Percentiles rank a stretch among this genome's conserved stretches.
These are phyloP conservation scores for Gymnoscopelus microlampas DNA, from an alignment of 2,797 vertebrate genomes.

Conservation along the genomic window DNA sequence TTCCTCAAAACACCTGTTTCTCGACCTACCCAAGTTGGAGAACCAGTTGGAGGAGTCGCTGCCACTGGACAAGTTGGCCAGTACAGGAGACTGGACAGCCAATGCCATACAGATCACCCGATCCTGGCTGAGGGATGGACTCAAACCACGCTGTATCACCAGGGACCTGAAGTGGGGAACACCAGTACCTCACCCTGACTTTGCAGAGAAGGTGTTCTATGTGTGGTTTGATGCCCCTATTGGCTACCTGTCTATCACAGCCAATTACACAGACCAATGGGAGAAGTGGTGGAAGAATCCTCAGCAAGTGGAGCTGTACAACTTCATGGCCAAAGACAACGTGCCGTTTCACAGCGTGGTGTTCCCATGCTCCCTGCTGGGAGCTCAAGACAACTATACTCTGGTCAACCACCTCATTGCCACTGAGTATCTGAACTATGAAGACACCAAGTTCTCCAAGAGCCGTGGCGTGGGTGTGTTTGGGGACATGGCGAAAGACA, in stretches of 20 bases:
- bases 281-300: slow-evolving; percentile 99
- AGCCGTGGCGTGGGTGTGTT: slow-evolving; percentile 96
- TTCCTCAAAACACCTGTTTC: slow-evolving; percentile 91
- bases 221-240: slow-evolving; percentile 98
- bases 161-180: slow-evolving; percentile 95
- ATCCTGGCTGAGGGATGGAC: slow-evolving; percentile 94
- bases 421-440: slow-evolving; percentile 97
- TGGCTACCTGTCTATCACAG: slow-evolving; percentile 95
- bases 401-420: slow-evolving; percentile 93
- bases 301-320: slow-evolving; percentile 94
- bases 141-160: slow-evolving; percentile 95
- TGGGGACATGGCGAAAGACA: slow-evolving; percentile 95
- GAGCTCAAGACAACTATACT: slow-evolving; percentile 94
- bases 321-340: slow-evolving; percentile 99
- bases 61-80: slow-evolving; percentile 76
- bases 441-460: slow-evolving; percentile 98
- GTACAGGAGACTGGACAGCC: slow-evolving; percentile 90
- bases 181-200: slow-evolving; percentile 91
- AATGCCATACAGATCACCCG: slow-evolving; percentile 94
- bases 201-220: slow-evolving; percentile 94
- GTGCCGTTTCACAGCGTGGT: slow-evolving; percentile 96
- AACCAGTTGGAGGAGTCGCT: slow-evolving; percentile 85
- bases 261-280: slow-evolving; percentile 95
- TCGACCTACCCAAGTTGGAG: slow-evolving; percentile 94
- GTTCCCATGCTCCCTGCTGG: slow-evolving; percentile 94